phyloP scores from a whole-genome alignment of 2,888 invertebrate genomes.

The Drosophila emarginata region DNA sequence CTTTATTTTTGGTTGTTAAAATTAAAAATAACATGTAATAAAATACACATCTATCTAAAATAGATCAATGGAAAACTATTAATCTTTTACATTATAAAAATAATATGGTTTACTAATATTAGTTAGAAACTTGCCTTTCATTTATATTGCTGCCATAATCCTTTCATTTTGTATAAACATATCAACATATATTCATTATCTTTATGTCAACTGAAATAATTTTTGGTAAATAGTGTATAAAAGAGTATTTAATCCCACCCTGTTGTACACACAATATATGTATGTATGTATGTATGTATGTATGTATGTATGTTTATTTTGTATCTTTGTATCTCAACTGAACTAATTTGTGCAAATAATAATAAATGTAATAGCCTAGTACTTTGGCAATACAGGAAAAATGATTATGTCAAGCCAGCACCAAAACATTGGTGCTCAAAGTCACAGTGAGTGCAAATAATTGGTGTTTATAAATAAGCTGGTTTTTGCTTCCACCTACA shows the following conservation, averaged over 20 bases:
- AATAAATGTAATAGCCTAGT: constrained; percentile 26
- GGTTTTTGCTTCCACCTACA: neutral
- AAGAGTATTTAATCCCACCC: neutral
- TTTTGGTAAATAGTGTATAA: constrained; percentile 13
- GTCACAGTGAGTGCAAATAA: constrained; percentile 48
- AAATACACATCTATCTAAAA: too few species aligned
- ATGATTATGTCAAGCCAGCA: constrained; percentile 34
- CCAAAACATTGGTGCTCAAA: constrained; percentile 16
- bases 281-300: too few species aligned
- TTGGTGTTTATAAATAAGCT: constrained; percentile 31
- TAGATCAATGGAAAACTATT: too few species aligned
- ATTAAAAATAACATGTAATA: too few species aligned
- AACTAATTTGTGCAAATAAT: constrained; percentile 58
- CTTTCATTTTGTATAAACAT: too few species aligned
- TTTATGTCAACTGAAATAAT: constrained; percentile 29
- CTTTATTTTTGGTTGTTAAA: too few species aligned
- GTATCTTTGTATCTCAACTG: constrained; percentile 10
- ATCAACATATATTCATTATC: neutral
- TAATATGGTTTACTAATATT: too few species aligned
- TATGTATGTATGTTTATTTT: neutral
- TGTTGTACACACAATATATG: neutral
- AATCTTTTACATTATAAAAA: too few species aligned
- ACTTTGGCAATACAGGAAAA: constrained; percentile 29
- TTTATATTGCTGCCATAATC: too few species aligned
- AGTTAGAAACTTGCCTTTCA: too few species aligned